Conservation (phyloP, 2,888 invertebrate genomes). For the Amphimallon solstitiale region DNA sequence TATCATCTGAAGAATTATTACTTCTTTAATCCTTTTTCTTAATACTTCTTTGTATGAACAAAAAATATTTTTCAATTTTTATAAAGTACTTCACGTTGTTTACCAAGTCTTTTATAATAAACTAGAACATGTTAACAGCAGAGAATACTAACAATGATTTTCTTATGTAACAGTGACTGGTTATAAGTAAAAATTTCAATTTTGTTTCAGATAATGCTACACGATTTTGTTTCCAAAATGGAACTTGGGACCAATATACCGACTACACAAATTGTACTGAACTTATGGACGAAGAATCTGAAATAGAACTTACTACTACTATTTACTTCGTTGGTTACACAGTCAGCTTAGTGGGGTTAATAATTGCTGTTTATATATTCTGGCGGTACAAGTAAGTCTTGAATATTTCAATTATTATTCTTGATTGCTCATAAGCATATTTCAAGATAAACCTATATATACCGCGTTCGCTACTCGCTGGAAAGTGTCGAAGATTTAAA, state of each 20-base stretch:
- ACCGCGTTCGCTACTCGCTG: no score
- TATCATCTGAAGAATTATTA: no score
- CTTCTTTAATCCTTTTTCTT: no score
- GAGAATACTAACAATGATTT: no score
- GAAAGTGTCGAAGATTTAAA: no score
- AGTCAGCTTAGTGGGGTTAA: slow-evolving; percentile 80
- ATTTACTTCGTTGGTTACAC: slow-evolving; percentile 88
- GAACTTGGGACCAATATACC: slow-evolving; percentile 79
- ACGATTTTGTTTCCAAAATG: slow-evolving; percentile 76
- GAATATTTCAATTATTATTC: background rate
- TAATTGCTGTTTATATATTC: slow-evolving; percentile 84
- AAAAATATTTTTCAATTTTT: no score
- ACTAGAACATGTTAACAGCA: no score
- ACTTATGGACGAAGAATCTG: slow-evolving; percentile 44
- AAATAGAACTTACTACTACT: slow-evolving; percentile 75
- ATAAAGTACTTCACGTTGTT: no score
- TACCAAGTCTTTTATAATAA: no score
- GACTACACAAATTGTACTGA: slow-evolving; percentile 78
- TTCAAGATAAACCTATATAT: no score
- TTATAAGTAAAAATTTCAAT: slow-evolving; percentile 4
- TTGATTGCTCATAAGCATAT: no score
- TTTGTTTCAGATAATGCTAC: slow-evolving; percentile 81
- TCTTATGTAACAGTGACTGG: background rate
- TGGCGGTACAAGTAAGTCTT: slow-evolving; percentile 84
- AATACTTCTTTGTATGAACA: no score